phyloP scores from a whole-genome alignment of 2,888 invertebrate genomes.

The Megaustenia siamemsis region DNA sequence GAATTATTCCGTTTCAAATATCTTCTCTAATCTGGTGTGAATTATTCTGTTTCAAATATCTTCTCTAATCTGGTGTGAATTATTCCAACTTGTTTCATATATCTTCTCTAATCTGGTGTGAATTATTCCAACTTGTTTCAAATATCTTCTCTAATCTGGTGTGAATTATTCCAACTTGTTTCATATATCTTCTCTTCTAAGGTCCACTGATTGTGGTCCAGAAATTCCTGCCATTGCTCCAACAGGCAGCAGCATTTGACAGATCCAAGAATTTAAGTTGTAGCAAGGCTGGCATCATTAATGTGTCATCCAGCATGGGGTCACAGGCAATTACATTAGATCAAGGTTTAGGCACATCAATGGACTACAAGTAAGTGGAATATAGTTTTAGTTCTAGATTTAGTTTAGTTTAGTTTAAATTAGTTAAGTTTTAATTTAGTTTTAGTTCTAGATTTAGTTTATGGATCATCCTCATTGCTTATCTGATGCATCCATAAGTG shows the following conservation, averaged over 20 bases:
- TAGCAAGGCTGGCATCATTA: constrained; percentile 52
- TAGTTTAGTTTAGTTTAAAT: background rate
- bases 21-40: no score
- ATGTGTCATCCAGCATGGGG: constrained; percentile 40
- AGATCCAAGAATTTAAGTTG: constrained; percentile 31
- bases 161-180: background rate
- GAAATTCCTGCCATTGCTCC: constrained; percentile 54
- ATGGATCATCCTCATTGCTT: no score
- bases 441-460: no score
- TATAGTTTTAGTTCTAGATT: background rate
- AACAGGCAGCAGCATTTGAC: constrained; percentile 50
- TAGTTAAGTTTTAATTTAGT: no score
- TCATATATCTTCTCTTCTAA: constrained; percentile 9
- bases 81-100: no score
- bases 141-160: no score
- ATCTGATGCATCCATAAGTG: no score
- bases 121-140: no score
- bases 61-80: no score
- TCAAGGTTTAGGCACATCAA: constrained; percentile 1
- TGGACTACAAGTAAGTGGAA: constrained; percentile 36
- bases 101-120: no score
- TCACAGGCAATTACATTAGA: background rate
- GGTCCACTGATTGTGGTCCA: constrained; percentile 53
- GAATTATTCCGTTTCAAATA: no score
- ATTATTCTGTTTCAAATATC: no score